phyloP scores from a whole-genome alignment of 2,113 vertebrate species.

The Malurus elegans region DNA sequence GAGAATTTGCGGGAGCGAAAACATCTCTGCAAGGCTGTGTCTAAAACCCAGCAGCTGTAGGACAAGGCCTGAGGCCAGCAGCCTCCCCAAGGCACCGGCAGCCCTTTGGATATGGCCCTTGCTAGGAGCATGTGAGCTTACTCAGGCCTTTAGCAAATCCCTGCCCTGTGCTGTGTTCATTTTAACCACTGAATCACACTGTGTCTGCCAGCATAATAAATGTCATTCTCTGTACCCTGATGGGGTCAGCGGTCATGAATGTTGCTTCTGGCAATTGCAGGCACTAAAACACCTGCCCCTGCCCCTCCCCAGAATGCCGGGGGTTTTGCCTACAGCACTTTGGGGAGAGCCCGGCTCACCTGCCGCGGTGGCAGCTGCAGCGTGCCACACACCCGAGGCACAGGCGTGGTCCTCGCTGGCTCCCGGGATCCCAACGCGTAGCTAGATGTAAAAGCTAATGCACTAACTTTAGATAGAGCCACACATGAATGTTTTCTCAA shows the following conservation, averaged over 20 bases:
- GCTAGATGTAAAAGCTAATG: slow-evolving; percentile 30
- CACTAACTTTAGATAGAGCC: slow-evolving; percentile 56
- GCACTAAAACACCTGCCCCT: neutral
- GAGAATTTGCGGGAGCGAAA: neutral
- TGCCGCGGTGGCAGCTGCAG: neutral
- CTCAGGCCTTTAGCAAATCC: neutral
- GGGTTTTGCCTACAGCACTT: neutral
- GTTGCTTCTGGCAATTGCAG: neutral
- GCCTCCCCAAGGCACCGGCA: neutral
- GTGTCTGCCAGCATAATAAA: neutral
- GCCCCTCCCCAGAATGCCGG: neutral
- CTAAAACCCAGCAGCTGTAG: neutral
- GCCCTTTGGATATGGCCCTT: neutral
- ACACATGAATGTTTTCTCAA: slow-evolving; percentile 72
- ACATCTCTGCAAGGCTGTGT: neutral
- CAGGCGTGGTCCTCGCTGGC: neutral
- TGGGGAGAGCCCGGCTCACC: neutral
- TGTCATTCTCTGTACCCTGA: neutral
- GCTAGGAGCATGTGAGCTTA: neutral
- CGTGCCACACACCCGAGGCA: neutral
- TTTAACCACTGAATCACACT: neutral
- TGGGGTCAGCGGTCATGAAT: neutral
- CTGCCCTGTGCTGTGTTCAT: neutral
- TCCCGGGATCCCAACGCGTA: neutral
- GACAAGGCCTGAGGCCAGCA: neutral